Evolutionary conservation across 2,797 vertebrate genomes (phyloP).

Genomic region (Champsocephalus esox): DNA sequence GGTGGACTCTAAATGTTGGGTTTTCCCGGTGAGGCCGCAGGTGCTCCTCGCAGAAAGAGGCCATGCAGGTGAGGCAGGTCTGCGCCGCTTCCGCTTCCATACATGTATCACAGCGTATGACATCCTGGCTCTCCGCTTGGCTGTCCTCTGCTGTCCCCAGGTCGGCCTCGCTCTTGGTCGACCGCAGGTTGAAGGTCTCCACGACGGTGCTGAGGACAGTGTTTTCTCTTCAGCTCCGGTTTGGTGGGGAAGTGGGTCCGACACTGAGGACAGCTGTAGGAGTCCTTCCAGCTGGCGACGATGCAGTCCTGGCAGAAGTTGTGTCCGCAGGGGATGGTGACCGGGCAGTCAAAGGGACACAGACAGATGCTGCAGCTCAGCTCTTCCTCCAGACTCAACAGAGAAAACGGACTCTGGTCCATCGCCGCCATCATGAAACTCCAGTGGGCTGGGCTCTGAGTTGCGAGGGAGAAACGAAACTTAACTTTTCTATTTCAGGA

Average conservation of each 20-base stretch:
- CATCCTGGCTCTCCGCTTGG: rapidly evolving
- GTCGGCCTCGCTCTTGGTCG: neutral
- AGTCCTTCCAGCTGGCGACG: constrained; percentile 82
- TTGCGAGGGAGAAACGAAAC: constrained; percentile 65
- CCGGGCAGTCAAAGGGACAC: constrained; percentile 87
- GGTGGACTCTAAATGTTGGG: constrained; percentile 86
- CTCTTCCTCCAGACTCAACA: constrained; percentile 87
- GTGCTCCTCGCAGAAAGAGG: constrained; percentile 91
- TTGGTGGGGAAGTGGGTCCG: constrained; percentile 79
- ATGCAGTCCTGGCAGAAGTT: constrained; percentile 93
- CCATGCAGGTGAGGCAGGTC: constrained; percentile 95
- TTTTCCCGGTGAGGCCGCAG: constrained; percentile 91
- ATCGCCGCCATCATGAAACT: constrained; percentile 36
- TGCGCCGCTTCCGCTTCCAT: constrained; percentile 78
- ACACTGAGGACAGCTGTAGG: constrained; percentile 90
- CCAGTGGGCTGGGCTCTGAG: too few species aligned
- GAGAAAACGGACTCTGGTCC: neutral
- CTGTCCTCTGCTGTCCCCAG: rapidly evolving
- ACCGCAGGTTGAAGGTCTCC: constrained; percentile 77
- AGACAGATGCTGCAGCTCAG: constrained; percentile 94
- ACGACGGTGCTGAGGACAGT: constrained; percentile 91
- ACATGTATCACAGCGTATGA: constrained; percentile 88
- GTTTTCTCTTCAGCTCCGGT: constrained; percentile 92
- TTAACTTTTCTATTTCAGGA: constrained; percentile 5
- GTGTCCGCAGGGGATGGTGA: constrained; percentile 94